Base-by-base conservation (phyloP, 2,113 vertebrate genomes). In the Garra rufa region DNA sequence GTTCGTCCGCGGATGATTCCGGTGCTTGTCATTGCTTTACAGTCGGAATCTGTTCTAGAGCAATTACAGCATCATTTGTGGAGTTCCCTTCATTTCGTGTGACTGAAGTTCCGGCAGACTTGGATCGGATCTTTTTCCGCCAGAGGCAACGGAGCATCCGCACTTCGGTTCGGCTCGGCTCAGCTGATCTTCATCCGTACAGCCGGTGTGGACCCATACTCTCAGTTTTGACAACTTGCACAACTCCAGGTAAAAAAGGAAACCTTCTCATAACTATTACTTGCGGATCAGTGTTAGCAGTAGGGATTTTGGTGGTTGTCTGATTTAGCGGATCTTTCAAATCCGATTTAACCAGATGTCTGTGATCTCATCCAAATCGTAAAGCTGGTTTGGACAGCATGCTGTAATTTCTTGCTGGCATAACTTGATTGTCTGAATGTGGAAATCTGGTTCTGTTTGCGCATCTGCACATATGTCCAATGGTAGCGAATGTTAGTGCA, bases 81-180 rank as follows among this genome's bases (percentile, higher is more conserved):
- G 55, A 78, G 13, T 43, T 61, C 38, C 44, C 3, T 43, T 15
- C 0, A 43, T 78, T 28, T 28, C 9, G 34, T 8, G 26, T 14
- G 38, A 44, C 38, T 44, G 76, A 79, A 61, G 55, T 63, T 79
- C 76, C 76, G 26, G 38, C 55, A 78, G 76, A 44, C n/a, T 76
- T 24, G 13, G 21, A 15, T 24, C 9, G 38, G 21, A 19, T 76
- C 5, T 76, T 50, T 41, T 50, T 57, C 28, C 19, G 5, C 30
- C 74, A 10, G 46, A 75, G 44, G 44, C n/a, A 75, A n/a, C 43
- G 71, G 71, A 28, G 70, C 21, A 65, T 30, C 73, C 24, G 48
- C 74, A 34, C 26, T 6, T 30, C 48, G 14, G 9, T 14, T 73
- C 70, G 57, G 17, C 10, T 38, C 69, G 69, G 38, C 67, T 57